A percentile compares a stretch with the other conserved stretches of the same genome.
These are phyloP conservation scores for Sebastes melanostomus DNA, from an alignment of 2,797 vertebrate species.

Conservation along the genomic window DNA sequence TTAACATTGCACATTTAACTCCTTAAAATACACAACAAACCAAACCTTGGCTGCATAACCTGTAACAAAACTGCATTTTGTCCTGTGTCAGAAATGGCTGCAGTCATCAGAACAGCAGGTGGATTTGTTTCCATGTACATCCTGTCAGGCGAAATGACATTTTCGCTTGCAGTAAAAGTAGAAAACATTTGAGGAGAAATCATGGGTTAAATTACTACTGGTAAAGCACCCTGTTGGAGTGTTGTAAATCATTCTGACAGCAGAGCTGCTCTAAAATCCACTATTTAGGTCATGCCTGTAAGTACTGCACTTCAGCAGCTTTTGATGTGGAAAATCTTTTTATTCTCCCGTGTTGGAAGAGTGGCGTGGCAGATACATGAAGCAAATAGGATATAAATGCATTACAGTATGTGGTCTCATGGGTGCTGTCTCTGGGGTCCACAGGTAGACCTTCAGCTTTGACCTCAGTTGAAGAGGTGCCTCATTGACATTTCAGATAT, in stretches of 20 bases:
- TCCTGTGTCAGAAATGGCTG: neutral
- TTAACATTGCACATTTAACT: neutral
- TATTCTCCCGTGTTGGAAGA: constrained; percentile 38
- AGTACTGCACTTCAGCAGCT: constrained; percentile 49
- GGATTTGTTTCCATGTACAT: constrained; percentile 3
- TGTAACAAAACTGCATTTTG: neutral
- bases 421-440: neutral
- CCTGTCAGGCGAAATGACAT: neutral
- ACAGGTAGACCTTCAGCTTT: constrained; percentile 34
- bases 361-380: neutral
- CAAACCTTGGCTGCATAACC: neutral
- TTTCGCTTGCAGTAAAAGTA: neutral
- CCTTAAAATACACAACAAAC: neutral
- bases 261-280: constrained; percentile 39
- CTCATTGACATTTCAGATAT: constrained; percentile 7
- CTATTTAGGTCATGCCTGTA: constrained; percentile 49
- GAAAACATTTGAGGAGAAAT: constrained; percentile 22
- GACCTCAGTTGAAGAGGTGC: constrained; percentile 15
- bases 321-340: constrained; percentile 61
- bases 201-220: constrained; percentile 27
- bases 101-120: neutral
- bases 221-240: constrained; percentile 4
- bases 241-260: constrained; percentile 57
- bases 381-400: constrained; percentile 46
- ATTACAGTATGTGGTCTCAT: neutral